Conservation (phyloP, 2,797 vertebrate genomes). For the Pyrocephalus nanus region DNA sequence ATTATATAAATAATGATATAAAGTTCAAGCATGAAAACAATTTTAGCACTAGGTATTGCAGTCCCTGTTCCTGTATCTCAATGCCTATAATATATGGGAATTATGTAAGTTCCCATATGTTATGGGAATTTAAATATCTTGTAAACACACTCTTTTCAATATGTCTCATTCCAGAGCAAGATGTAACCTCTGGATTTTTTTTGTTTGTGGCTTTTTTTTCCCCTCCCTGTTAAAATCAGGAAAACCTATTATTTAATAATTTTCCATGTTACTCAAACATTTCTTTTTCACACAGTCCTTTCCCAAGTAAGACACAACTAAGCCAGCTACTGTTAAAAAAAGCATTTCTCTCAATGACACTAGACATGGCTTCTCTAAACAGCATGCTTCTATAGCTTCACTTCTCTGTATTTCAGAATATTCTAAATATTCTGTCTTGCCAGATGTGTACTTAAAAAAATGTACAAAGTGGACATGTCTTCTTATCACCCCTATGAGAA, state of each 20-base stretch:
- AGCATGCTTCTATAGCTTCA: too few species aligned
- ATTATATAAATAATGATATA: not conserved
- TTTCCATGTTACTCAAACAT: not conserved
- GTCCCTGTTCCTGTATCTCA: not conserved
- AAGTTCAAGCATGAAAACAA: not conserved
- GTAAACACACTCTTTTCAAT: not conserved
- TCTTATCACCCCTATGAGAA: too few species aligned
- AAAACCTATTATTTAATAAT: not conserved
- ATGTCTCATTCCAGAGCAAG: not conserved
- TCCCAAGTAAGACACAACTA: not conserved
- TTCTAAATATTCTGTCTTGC: too few species aligned
- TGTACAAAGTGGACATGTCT: too few species aligned
- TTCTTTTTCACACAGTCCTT: not conserved
- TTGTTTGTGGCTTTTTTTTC: too few species aligned
- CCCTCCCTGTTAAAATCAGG: not conserved
- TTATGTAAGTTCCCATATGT: too few species aligned
- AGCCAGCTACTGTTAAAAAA: not conserved
- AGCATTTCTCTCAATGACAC: not conserved
- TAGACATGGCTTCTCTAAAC: not conserved
- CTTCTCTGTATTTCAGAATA: too few species aligned
- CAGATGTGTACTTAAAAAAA: too few species aligned
- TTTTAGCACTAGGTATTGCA: not conserved
- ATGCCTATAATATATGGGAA: not conserved
- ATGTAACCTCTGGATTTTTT: not conserved
- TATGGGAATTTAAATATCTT: not conserved